Percentiles rank a stretch among this genome's conserved stretches.
phyloP scores from a whole-genome alignment of 2,113 vertebrate species.

The Microcebus tavaratra region DNA sequence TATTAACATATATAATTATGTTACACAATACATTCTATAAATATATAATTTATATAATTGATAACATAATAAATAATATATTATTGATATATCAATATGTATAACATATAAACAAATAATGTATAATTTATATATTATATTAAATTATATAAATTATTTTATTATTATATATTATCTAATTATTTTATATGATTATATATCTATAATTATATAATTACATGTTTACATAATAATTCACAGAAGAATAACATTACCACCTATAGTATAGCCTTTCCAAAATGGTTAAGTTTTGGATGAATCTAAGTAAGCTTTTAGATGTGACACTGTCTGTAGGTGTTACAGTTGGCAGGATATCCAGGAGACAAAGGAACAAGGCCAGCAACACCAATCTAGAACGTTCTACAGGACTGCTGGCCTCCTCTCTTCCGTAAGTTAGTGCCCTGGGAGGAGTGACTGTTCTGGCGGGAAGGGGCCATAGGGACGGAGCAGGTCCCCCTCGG shows the following conservation, averaged over 20 bases:
- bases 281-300: background rate
- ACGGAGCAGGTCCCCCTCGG: accelerated
- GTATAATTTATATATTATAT: no score
- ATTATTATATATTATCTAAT: no score
- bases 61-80: no score
- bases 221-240: background rate
- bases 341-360: no score
- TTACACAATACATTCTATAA: no score
- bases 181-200: no score
- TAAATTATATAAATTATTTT: no score
- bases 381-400: background rate
- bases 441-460: accelerated
- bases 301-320: background rate
- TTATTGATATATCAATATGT: no score
- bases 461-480: background rate
- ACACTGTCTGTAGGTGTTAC: background rate
- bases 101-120: no score
- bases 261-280: background rate
- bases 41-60: no score
- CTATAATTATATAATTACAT: no score
- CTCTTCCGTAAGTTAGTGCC: accelerated
- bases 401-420: background rate
- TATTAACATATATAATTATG: no score
- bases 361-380: background rate
- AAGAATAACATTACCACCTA: background rate